Percentiles rank a stretch among this genome's conserved stretches.
phyloP scores from a whole-genome alignment of 1,140 invertebrate species.

The Lepidurus arcticus region DNA sequence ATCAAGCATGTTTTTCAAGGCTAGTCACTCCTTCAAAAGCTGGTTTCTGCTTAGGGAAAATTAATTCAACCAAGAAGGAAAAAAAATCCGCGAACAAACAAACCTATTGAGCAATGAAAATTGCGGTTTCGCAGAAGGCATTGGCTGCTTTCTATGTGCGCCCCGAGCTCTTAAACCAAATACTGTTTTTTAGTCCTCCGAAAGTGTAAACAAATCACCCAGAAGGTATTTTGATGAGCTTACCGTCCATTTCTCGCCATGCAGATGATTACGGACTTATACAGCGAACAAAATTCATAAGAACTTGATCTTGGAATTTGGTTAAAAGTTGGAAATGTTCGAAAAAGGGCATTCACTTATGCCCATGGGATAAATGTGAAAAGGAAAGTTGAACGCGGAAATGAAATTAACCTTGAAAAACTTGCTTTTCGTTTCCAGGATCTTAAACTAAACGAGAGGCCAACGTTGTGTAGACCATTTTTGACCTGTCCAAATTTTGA shows the following conservation, averaged over 20 bases:
- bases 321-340: too few relatives aligned
- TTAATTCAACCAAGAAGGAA: neutral
- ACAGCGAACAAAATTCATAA: neutral
- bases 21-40: conserved; percentile 2
- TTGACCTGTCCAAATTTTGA: neutral
- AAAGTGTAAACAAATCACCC: neutral
- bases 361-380: neutral
- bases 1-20: neutral
- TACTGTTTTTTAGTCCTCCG: neutral
- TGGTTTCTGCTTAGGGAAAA: conserved; percentile 2
- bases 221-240: conserved; percentile 3
- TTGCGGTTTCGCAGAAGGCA: neutral
- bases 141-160: neutral
- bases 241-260: neutral
- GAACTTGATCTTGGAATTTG: neutral
- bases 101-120: neutral
- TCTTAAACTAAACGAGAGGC: neutral
- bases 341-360: too few relatives aligned
- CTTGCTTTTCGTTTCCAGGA: neutral
- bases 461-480: neutral
- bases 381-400: conserved; percentile 13
- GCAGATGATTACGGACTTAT: neutral
- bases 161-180: neutral
- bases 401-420: conserved; percentile 16
- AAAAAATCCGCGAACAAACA: conserved; percentile 8